These are phyloP conservation scores for Drosophila koepferae DNA, from an alignment of 2,888 invertebrate species.

Conservation along the genomic window DNA sequence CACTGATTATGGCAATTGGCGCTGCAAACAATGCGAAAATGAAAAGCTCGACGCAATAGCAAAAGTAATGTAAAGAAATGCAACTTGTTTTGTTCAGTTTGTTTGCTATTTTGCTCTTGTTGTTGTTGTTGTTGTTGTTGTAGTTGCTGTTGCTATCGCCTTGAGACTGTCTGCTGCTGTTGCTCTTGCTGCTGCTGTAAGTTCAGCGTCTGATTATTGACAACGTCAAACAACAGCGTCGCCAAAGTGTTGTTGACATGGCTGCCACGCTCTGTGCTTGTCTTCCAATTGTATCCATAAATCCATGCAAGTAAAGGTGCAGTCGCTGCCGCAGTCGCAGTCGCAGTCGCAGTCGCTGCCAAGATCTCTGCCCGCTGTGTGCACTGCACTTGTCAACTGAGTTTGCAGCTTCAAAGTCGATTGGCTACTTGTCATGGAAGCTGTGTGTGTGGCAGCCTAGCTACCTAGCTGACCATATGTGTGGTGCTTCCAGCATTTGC, in stretches of 20 bases:
- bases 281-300: slow-evolving; percentile 58
- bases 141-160: slow-evolving; percentile 47
- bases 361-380: slow-evolving; percentile 47
- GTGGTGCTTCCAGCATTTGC: slow-evolving; percentile 51
- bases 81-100: slow-evolving; percentile 45
- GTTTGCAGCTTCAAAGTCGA: slow-evolving; percentile 55
- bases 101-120: slow-evolving; percentile 31
- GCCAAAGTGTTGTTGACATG: slow-evolving; percentile 75
- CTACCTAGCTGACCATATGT: slow-evolving; percentile 44
- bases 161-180: slow-evolving; percentile 67
- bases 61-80: slow-evolving; percentile 69
- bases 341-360: slow-evolving; percentile 10
- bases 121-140: slow-evolving; percentile 15
- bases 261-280: slow-evolving; percentile 9
- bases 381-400: slow-evolving; percentile 76
- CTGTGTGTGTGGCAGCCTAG: slow-evolving; percentile 25
- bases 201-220: slow-evolving; percentile 79
- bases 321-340: slow-evolving; percentile 1
- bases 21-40: slow-evolving; percentile 74
- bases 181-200: slow-evolving; percentile 49
- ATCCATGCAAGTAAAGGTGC: slow-evolving; percentile 57
- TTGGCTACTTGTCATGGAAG: slow-evolving; percentile 58
- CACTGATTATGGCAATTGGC: slow-evolving; percentile 81
- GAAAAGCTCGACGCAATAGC: slow-evolving; percentile 64
- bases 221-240: slow-evolving; percentile 63